Evolutionary conservation across 1,140 invertebrate species (phyloP).

Genomic region (Anoplophora glabripennis): DNA sequence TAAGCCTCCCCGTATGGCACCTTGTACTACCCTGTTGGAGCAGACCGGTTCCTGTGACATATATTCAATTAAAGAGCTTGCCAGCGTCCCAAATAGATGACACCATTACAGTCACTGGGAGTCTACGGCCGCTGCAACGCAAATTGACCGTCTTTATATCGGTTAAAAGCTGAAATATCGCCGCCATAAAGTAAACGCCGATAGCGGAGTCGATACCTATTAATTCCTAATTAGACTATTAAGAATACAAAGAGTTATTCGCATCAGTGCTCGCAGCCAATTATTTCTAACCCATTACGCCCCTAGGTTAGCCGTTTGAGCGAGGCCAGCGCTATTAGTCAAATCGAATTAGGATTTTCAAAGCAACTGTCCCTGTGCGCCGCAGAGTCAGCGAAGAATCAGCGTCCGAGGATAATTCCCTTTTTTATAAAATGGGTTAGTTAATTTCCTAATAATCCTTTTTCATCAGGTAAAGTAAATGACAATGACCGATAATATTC

Average conservation of each 20-base stretch:
- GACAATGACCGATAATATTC: no score
- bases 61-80: no score
- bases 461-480: no score
- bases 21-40: no score
- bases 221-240: slow-evolving; percentile 9
- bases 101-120: no score
- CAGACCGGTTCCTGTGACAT: no score
- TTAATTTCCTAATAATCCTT: no score
- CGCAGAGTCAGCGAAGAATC: neutral
- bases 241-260: slow-evolving; percentile 8
- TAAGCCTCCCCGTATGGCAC: no score
- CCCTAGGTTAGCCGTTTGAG: slow-evolving; percentile 2
- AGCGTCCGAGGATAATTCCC: no score
- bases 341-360: slow-evolving; percentile 5
- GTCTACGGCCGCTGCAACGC: neutral
- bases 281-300: slow-evolving; percentile 3
- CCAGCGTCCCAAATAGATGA: no score
- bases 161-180: no score
- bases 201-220: slow-evolving; percentile 3
- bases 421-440: no score
- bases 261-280: neutral
- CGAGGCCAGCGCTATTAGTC: neutral
- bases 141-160: neutral
- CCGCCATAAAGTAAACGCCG: neutral
- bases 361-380: neutral